Conservation (phyloP, 2,888 invertebrate genomes). For the Adela reaumurella region DNA sequence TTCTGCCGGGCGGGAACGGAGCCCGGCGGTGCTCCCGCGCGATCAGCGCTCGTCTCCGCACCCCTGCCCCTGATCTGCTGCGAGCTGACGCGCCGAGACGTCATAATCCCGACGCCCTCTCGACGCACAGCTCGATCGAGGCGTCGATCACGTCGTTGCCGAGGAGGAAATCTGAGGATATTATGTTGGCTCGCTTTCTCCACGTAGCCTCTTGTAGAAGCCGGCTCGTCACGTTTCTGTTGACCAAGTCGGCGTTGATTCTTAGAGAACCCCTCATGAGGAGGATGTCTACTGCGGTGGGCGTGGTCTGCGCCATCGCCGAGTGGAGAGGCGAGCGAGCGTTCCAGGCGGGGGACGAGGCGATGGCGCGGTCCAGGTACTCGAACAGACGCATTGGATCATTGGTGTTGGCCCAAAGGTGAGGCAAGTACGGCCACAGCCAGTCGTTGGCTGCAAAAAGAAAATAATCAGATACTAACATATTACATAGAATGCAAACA, state of each 20-base stretch:
- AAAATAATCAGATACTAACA: too few relatives aligned
- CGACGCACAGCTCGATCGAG: constrained; percentile 52
- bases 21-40: constrained; percentile 10
- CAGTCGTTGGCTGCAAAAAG: constrained; percentile 52
- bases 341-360: constrained; percentile 31
- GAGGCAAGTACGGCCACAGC: constrained; percentile 62
- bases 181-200: constrained; percentile 65
- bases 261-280: constrained; percentile 60
- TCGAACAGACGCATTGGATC: constrained; percentile 29
- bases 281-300: constrained; percentile 60
- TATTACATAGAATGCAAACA: too few relatives aligned
- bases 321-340: constrained; percentile 55
- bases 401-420: constrained; percentile 62
- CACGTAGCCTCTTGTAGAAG: constrained; percentile 64
- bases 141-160: constrained; percentile 68
- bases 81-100: constrained; percentile 25
- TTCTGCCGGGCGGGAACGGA: constrained; percentile 2
- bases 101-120: constrained; percentile 41
- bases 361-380: constrained; percentile 38
- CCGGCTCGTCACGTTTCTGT: constrained; percentile 67
- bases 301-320: constrained; percentile 73
- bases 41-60: constrained; percentile 26
- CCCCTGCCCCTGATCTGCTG: constrained; percentile 18
- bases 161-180: constrained; percentile 71
- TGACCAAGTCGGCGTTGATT: constrained; percentile 62